Conservation (phyloP, 1,140 invertebrate genomes). For the Drosophila orosa region DNA sequence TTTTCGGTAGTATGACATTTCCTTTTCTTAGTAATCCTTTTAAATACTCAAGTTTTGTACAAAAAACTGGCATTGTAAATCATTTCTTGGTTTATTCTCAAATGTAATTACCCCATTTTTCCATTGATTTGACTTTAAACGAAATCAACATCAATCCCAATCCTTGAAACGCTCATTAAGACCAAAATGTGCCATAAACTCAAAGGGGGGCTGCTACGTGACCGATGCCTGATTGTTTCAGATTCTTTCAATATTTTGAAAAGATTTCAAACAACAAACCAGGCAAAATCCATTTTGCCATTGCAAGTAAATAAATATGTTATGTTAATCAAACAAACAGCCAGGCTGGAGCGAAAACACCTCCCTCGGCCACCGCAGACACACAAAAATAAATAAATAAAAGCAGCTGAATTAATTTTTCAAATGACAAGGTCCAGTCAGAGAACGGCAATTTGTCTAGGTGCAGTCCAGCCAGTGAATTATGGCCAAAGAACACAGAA, state of each 20-base stretch:
- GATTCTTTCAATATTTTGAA: slow-evolving; percentile 33
- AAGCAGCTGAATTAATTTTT: slow-evolving; percentile 13
- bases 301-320: slow-evolving; percentile 43
- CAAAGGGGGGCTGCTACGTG: slow-evolving; percentile 44
- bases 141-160: slow-evolving; percentile 31
- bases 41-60: neutral
- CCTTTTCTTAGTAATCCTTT: neutral
- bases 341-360: slow-evolving; percentile 20
- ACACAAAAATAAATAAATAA: slow-evolving; percentile 25
- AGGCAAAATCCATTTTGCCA: neutral
- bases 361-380: neutral
- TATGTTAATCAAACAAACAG: slow-evolving; percentile 28
- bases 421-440: slow-evolving; percentile 40
- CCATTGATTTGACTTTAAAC: slow-evolving; percentile 9
- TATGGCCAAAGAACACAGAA: slow-evolving; percentile 18
- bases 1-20: neutral
- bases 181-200: slow-evolving; percentile 27
- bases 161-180: slow-evolving; percentile 37
- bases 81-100: neutral
- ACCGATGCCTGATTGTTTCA: slow-evolving; percentile 2
- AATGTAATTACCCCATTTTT: slow-evolving; percentile 11
- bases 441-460: slow-evolving; percentile 40
- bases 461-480: slow-evolving; percentile 46
- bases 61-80: neutral
- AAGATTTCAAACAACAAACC: slow-evolving; percentile 21